These are phyloP conservation scores for Orientallactaga sibirica DNA, from an alignment of 2,797 vertebrate genomes.

Conservation along the genomic window DNA sequence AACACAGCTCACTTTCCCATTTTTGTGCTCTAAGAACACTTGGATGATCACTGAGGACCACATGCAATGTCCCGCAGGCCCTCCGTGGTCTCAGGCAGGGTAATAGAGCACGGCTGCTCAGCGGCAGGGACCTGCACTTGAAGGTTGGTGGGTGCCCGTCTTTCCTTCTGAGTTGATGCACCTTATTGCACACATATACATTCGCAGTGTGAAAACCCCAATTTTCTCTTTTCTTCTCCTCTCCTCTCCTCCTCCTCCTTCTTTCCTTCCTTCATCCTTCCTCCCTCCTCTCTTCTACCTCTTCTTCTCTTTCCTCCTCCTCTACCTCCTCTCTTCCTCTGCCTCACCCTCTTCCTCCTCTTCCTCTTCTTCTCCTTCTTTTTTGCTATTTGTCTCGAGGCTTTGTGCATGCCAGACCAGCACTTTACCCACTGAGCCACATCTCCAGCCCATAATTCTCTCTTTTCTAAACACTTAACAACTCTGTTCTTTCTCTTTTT, in stretches of 20 bases:
- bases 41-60: not conserved
- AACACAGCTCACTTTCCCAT: not conserved
- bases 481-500: not conserved
- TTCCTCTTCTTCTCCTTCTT: no score
- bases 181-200: no score
- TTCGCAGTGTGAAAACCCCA: not conserved
- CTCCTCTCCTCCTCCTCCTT: no score
- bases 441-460: no score
- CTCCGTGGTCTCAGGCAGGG: not conserved
- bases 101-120: not conserved
- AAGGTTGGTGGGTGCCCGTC: not conserved
- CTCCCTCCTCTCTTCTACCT: no score
- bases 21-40: not conserved
- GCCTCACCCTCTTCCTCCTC: no score
- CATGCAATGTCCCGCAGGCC: accelerated
- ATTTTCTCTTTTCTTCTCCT: not conserved
- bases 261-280: no score
- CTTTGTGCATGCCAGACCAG: no score
- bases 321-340: no score
- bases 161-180: not conserved
- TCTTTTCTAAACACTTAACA: not conserved
- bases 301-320: no score
- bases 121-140: not conserved
- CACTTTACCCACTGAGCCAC: no score
- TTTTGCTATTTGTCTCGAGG: no score